Conservation (phyloP, 2,797 vertebrate genomes). For the Borostomias antarcticus region DNA sequence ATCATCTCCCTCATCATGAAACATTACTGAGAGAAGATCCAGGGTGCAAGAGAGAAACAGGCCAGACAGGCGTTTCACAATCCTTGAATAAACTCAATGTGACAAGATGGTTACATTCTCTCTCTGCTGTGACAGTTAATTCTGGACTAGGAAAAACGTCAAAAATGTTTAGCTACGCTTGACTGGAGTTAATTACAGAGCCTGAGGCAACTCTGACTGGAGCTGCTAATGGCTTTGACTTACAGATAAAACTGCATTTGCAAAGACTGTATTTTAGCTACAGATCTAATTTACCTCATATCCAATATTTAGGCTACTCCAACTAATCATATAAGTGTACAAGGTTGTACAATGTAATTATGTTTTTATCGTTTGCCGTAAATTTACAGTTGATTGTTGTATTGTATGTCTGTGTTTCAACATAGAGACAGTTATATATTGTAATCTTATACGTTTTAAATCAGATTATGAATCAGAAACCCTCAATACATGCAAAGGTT, state of each 20-base stretch:
- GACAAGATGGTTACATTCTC: slow-evolving; percentile 93
- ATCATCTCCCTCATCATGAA: slow-evolving; percentile 84
- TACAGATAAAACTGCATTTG: slow-evolving; percentile 95
- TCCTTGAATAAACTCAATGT: slow-evolving; percentile 85
- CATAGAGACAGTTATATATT: not conserved
- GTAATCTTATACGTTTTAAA: not conserved
- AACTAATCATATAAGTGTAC: slow-evolving; percentile 84
- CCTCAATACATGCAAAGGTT: not conserved
- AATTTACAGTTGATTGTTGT: too few relatives aligned
- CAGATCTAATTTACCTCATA: slow-evolving; percentile 95
- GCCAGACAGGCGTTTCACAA: slow-evolving; percentile 71
- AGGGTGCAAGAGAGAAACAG: slow-evolving; percentile 51
- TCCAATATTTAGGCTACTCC: slow-evolving; percentile 91
- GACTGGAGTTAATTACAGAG: slow-evolving; percentile 96
- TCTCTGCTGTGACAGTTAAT: slow-evolving; percentile 95
- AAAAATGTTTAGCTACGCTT: slow-evolving; percentile 98
- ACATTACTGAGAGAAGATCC: slow-evolving; percentile 78
- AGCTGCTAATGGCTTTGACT: slow-evolving; percentile 92
- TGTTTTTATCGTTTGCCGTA: not conserved
- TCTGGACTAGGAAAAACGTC: slow-evolving; percentile 95
- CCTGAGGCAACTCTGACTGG: slow-evolving; percentile 85
- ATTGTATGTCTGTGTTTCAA: not conserved
- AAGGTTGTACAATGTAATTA: slow-evolving; percentile 30
- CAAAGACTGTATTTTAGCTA: slow-evolving; percentile 86
- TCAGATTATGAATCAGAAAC: not conserved